These are phyloP conservation scores for Colius striatus DNA, from an alignment of 2,113 vertebrate genomes.

Conservation along the genomic window DNA sequence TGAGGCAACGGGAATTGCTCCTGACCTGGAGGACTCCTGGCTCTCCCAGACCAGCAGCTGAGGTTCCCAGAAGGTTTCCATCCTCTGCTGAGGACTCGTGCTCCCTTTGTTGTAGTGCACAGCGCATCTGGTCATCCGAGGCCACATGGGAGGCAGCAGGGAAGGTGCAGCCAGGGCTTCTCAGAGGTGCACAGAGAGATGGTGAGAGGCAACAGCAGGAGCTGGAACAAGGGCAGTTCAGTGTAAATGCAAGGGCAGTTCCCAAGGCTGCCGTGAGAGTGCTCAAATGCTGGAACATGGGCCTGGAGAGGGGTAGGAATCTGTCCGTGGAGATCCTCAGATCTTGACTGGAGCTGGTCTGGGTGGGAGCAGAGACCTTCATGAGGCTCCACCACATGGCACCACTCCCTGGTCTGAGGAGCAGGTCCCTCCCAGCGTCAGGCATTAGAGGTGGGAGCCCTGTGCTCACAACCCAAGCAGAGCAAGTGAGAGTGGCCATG, in stretches of 20 bases:
- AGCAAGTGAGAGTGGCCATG: not conserved
- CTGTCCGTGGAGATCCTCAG: not conserved
- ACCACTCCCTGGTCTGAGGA: not conserved
- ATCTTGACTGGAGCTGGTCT: not conserved
- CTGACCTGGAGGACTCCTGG: not conserved
- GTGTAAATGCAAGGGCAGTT: not conserved
- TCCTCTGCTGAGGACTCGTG: accelerated
- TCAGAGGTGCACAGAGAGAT: not conserved
- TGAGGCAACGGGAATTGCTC: not conserved
- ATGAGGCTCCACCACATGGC: not conserved
- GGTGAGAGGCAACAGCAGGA: not conserved
- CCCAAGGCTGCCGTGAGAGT: not conserved
- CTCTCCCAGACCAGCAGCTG: not conserved
- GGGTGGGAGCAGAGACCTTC: not conserved
- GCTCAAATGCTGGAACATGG: not conserved
- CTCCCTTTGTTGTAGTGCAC: not conserved
- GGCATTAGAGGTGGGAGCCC: not conserved
- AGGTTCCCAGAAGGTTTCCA: not conserved
- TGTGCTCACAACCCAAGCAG: not conserved
- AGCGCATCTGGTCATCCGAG: not conserved
- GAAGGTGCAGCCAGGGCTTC: not conserved
- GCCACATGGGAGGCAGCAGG: not conserved
- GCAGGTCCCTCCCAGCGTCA: not conserved
- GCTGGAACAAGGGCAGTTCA: not conserved
- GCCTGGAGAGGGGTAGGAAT: not conserved